Base-by-base conservation (phyloP, 2,113 vertebrate species). In the Dipodomys spectabilis region DNA sequence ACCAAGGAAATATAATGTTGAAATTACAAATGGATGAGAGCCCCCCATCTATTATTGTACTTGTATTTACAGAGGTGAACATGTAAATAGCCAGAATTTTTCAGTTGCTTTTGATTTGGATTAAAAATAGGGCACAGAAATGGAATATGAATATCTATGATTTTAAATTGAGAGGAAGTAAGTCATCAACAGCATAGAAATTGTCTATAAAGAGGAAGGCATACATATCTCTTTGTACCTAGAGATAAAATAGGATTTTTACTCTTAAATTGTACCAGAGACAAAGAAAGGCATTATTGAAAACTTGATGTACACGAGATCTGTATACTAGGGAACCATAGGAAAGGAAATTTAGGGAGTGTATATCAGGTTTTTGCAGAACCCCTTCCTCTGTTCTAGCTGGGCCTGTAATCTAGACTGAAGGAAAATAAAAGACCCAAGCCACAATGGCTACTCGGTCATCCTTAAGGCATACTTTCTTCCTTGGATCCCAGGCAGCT, bases 81-180 rank as follows among this genome's bases (percentile, higher is more conserved):
- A 94, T 81, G 89, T 93, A 96, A 96, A 95, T 88, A 96, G 60
- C 39, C 53, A 57, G 44, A 88, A 68, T 44, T 90, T 95, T 96
- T 92, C 30, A 64, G 82, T 94, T 94, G 80, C 64, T 95, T 94
- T 91, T 64, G 60, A 67, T 86, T 87, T 79, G 53, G 62, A 92
- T 75, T 94, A 79, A 97, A 96, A 95, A 72, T 71, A 91, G 8
- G 68, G 13, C 16, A 65, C 30, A 68, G 68, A 82, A 89, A 45
- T 35, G 28, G 84, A 87, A 82, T 90, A 64, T 82, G 79, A 80
- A 60, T 72, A 28, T 64, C 22, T 30, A 35, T 92, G 60, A 64
- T 91, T 92, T 72, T 83, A 85, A 94, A 93, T 75, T 60, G 87
- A 93, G 91, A 89, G 28, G 57, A 64, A 22, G 71, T 67, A 60